phyloP scores from a whole-genome alignment of 2,888 invertebrate species.

The Pharmacophagus antenor region DNA sequence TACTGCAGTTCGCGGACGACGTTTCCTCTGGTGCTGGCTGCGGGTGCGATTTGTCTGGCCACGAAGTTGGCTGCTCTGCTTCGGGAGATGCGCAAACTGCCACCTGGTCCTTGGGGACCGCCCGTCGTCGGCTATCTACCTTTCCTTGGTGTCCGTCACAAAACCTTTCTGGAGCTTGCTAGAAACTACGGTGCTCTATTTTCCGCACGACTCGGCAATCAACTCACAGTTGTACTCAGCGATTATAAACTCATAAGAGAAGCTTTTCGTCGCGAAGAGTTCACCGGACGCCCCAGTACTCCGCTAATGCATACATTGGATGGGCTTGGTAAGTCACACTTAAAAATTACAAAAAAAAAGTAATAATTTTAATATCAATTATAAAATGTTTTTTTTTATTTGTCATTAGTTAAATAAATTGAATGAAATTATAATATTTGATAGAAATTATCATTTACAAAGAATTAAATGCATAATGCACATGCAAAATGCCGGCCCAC shows the following conservation, averaged over 20 bases:
- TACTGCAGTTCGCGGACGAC: slow-evolving; percentile 67
- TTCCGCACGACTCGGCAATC: slow-evolving; percentile 89
- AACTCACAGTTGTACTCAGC: slow-evolving; percentile 91
- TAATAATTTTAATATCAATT: no score
- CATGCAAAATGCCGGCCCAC: slow-evolving; percentile 46
- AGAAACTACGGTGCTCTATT: slow-evolving; percentile 90
- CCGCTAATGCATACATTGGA: slow-evolving; percentile 92
- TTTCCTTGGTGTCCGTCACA: slow-evolving; percentile 89
- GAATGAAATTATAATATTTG: no score
- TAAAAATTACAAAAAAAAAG: no score
- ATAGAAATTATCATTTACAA: slow-evolving; percentile 26
- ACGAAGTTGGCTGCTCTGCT: slow-evolving; percentile 72
- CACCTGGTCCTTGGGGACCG: slow-evolving; percentile 94
- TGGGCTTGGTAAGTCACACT: slow-evolving; percentile 89
- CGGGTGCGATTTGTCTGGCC: slow-evolving; percentile 71
- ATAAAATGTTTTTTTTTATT: background rate
- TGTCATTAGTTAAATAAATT: background rate
- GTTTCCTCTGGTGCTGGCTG: slow-evolving; percentile 69
- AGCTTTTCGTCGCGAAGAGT: slow-evolving; percentile 91
- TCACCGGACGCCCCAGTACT: slow-evolving; percentile 92
- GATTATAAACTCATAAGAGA: slow-evolving; percentile 93
- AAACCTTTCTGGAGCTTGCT: slow-evolving; percentile 88
- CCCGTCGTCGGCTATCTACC: slow-evolving; percentile 92
- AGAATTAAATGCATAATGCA: slow-evolving; percentile 53
- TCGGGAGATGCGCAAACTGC: slow-evolving; percentile 78